These are phyloP conservation scores for Rhagium mordax DNA, from an alignment of 2,888 invertebrate genomes.

Conservation along the genomic window DNA sequence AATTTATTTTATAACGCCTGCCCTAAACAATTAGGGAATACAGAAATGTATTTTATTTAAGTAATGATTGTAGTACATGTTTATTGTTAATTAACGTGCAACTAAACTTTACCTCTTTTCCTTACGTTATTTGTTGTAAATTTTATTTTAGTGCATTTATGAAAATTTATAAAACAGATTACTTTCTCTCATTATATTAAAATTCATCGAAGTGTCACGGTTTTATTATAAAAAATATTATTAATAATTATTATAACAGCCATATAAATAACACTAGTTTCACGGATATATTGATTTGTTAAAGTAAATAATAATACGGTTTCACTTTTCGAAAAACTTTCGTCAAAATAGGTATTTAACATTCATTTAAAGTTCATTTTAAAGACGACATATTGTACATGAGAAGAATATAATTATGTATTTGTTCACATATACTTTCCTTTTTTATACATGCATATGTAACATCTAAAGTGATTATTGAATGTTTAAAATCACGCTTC, in stretches of 20 bases:
- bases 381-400: conserved; percentile 12
- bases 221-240: not conserved
- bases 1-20: too few relatives aligned
- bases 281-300: conserved; percentile 1
- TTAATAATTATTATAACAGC: not conserved
- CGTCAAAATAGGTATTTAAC: conserved; percentile 20
- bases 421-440: conserved; percentile 17
- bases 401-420: not conserved
- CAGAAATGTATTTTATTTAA: too few relatives aligned
- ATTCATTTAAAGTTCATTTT: conserved; percentile 23
- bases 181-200: not conserved
- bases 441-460: conserved; percentile 10
- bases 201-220: not conserved
- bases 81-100: too few relatives aligned
- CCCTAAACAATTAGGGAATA: too few relatives aligned
- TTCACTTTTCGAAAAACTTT: conserved; percentile 32
- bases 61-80: too few relatives aligned
- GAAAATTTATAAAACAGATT: not conserved
- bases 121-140: too few relatives aligned
- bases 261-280: not conserved
- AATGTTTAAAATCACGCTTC: not conserved
- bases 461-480: not conserved
- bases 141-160: not conserved
- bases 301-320: conserved; percentile 11
- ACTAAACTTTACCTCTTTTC: too few relatives aligned